Base-by-base conservation (phyloP, 2,113 vertebrate genomes). In the Sceloporus undulatus region DNA sequence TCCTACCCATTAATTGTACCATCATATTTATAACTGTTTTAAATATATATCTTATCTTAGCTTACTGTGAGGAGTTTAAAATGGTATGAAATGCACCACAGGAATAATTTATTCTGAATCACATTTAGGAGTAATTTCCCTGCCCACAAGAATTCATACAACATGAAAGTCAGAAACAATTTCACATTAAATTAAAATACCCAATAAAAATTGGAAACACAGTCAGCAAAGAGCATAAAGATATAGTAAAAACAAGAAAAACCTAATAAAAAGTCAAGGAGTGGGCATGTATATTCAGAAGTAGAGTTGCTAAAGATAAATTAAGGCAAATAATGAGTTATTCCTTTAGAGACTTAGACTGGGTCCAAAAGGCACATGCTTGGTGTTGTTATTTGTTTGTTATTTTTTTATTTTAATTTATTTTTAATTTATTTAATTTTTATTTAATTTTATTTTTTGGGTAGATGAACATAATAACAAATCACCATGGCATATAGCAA, bases 61-160 rank as follows among this genome's bases (percentile, higher is more conserved):
- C 48, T 76, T 81, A 75, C 70, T 76, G 25, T 40, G 59, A 88
- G 40, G 29, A 68, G 48, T 71, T 40, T 65, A 68, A 42, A 84
- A 54, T 25, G 7, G 42, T 79, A 71, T 27, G 27, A 85, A 73
- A 52, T n/a, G 42, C n/a, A 73, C 23, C 16, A 0, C n/a, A 71
- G 66, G 65, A 70, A 86, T 80, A 70, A 48, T 73, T 71, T 59
- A 56, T 59, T 40, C 13, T 8, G 48, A 56, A 59, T 11, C 16
- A 73, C 38, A 38, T 84, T 56, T 85, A 38, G 48, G 16, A 75
- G 21, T 13, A 40, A 42, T 18, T 4, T 74, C 38, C 54, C 52
- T 84, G 29, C 11, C 13, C 38, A 40, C 56, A 85, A 54, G 54
- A 25, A 62, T 19, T 14, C 13, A 27, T 76, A 59, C 27, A 62